Conservation (phyloP, 2,888 invertebrate genomes). For the Melieria crassipennis region DNA sequence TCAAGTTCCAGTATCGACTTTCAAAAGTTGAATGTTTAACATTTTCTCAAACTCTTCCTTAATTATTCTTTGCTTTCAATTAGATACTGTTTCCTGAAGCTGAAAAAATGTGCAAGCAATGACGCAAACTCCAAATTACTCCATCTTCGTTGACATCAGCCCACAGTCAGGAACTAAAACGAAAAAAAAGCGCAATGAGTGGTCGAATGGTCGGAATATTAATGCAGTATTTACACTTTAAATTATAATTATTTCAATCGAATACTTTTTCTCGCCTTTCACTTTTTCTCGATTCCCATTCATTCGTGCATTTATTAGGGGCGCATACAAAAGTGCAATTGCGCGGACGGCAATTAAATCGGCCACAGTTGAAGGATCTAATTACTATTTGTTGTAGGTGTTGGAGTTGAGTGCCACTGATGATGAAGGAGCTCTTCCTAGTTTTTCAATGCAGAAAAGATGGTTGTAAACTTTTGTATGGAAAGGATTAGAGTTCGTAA, state of each 20-base stretch:
- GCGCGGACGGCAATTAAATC: conserved; percentile 47
- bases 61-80: too few species aligned
- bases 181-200: not conserved
- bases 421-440: not conserved
- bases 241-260: conserved; percentile 57
- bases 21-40: too few species aligned
- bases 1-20: too few species aligned
- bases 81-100: too few species aligned
- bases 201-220: conserved; percentile 35
- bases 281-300: conserved; percentile 14
- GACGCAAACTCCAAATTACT: too few species aligned
- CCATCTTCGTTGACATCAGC: too few species aligned
- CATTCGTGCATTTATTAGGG: conserved; percentile 10
- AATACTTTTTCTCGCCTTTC: conserved; percentile 30
- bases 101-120: too few species aligned
- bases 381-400: conserved; percentile 1
- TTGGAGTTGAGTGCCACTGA: not conserved
- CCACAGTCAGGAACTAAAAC: not conserved
- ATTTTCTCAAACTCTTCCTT: too few species aligned
- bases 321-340: conserved; percentile 45
- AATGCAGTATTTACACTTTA: conserved; percentile 50
- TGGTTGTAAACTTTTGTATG: too few species aligned
- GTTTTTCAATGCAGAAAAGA: too few species aligned
- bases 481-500: too few species aligned
- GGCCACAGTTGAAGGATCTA: not conserved